These are phyloP conservation scores for Drosophila repleta DNA, from an alignment of 1,140 invertebrate species.

Conservation along the genomic window DNA sequence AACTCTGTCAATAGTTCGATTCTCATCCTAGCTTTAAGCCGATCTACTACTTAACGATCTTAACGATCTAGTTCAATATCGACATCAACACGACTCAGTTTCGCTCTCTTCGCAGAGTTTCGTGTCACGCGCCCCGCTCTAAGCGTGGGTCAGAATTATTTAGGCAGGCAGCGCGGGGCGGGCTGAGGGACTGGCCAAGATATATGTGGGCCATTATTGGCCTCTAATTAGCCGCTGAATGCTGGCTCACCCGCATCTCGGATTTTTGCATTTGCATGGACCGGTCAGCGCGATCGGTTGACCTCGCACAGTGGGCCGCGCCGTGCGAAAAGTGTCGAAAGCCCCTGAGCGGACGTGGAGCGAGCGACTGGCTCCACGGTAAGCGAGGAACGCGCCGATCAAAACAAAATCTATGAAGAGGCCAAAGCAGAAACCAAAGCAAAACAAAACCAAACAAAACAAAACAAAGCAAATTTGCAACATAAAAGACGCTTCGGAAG, in stretches of 20 bases:
- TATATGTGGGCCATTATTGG: conserved; percentile 67
- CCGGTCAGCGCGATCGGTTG: conserved; percentile 21
- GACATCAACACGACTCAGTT: too few relatives aligned
- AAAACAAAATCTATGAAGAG: conserved; percentile 40
- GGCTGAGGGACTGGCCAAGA: conserved; percentile 31
- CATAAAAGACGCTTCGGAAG: conserved; percentile 9
- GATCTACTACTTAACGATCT: too few relatives aligned
- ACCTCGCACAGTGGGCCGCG: conserved; percentile 61
- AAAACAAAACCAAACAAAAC: neutral
- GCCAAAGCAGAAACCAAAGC: too few relatives aligned
- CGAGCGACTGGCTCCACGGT: conserved; percentile 12
- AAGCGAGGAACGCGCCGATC: conserved; percentile 19
- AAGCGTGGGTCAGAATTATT: conserved; percentile 4
- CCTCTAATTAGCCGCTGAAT: conserved; percentile 41
- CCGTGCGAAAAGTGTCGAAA: neutral
- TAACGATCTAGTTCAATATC: neutral
- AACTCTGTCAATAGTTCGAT: too few relatives aligned
- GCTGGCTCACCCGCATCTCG: conserved; percentile 47
- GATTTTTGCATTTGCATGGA: conserved; percentile 61
- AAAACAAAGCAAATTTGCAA: conserved; percentile 33
- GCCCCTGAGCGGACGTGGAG: neutral
- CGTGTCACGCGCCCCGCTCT: neutral
- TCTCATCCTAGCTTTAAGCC: too few relatives aligned
- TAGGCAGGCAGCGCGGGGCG: neutral
- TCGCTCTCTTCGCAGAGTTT: too few relatives aligned